These are phyloP conservation scores for Aphodius granarius DNA, from an alignment of 2,888 invertebrate genomes.

Conservation along the genomic window DNA sequence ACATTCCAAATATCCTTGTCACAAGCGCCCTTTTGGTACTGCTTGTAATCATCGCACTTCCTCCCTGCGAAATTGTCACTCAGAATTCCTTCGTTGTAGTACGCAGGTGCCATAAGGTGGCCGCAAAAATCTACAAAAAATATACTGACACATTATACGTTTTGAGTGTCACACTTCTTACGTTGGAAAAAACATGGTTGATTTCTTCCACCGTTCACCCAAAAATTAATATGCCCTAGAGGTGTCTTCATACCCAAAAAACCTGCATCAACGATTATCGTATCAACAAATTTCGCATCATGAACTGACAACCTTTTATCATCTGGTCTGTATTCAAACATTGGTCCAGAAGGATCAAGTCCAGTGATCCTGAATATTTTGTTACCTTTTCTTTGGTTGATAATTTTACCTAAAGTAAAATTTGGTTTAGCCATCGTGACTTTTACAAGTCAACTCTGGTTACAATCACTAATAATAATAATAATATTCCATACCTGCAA, in stretches of 20 bases:
- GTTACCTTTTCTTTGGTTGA: not conserved
- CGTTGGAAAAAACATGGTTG: not conserved
- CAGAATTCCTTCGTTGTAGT: not conserved
- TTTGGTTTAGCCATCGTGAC: not conserved
- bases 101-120: not conserved
- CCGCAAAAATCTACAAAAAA: not conserved
- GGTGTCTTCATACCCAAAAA: not conserved
- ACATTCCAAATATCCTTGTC: not conserved
- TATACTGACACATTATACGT: too few relatives aligned
- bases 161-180: too few relatives aligned
- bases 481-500: slow-evolving; percentile 37
- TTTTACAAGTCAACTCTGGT: not conserved
- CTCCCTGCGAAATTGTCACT: not conserved
- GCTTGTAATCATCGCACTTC: not conserved
- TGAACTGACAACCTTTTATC: not conserved
- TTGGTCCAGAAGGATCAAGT: not conserved
- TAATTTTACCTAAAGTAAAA: slow-evolving; percentile 18
- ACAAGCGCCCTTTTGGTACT: not conserved
- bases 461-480: not conserved
- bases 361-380: slow-evolving; percentile 3
- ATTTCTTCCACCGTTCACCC: not conserved
- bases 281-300: not conserved
- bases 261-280: not conserved
- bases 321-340: not conserved
- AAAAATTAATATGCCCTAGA: slow-evolving; percentile 5